A percentile compares a stretch with the other conserved stretches of the same genome.
These are phyloP conservation scores for Donacobius atricapilla DNA, from an alignment of 2,113 vertebrate genomes.

Conservation along the genomic window DNA sequence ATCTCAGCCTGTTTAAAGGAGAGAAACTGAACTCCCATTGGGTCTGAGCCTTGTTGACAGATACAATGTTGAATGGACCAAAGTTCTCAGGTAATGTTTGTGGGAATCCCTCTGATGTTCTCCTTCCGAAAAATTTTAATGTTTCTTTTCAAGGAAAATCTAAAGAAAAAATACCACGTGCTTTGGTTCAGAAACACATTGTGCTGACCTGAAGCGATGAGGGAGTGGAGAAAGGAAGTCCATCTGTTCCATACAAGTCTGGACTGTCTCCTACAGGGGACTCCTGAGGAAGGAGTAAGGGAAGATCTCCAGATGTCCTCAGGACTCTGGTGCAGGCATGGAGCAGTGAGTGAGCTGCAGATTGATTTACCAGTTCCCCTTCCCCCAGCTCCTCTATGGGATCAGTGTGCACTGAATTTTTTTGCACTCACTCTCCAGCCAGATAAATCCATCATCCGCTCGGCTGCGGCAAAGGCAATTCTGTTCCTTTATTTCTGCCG, in stretches of 20 bases:
- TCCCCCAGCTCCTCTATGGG: background rate
- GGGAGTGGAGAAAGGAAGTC: background rate
- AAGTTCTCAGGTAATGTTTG: background rate
- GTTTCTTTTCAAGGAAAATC: background rate
- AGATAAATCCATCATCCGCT: conserved; percentile 29
- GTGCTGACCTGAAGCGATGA: background rate
- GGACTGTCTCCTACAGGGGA: background rate
- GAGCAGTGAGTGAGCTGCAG: background rate
- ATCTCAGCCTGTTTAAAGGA: background rate
- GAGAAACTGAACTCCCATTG: background rate
- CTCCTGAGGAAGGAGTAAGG: background rate
- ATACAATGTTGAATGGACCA: background rate
- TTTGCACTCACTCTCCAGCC: background rate
- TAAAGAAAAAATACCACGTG: background rate
- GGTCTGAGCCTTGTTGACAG: background rate
- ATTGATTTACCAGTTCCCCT: background rate
- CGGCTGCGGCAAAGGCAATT: background rate
- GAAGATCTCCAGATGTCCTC: background rate
- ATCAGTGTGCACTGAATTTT: background rate
- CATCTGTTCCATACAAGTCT: accelerated
- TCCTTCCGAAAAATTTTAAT: background rate
- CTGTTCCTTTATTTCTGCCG: background rate
- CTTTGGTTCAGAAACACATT: background rate
- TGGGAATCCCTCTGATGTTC: background rate
- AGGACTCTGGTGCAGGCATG: background rate